Conservation (phyloP, 2,888 invertebrate genomes). For the Lordiphosa fenestrarum region DNA sequence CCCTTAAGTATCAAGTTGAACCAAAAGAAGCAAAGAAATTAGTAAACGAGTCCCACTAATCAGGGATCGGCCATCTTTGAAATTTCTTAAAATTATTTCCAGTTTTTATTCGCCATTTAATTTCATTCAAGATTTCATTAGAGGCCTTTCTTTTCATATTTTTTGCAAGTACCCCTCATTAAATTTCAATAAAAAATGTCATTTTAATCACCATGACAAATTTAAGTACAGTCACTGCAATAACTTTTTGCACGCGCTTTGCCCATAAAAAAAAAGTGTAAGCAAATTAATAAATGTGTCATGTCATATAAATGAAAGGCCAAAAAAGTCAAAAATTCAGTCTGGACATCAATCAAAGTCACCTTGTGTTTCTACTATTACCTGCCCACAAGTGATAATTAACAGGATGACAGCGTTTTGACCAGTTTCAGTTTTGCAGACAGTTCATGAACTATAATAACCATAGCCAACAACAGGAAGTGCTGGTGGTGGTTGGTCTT, state of each 20-base stretch:
- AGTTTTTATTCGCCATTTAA: too few species aligned
- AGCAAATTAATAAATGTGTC: not conserved
- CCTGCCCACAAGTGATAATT: not conserved
- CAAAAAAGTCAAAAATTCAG: not conserved
- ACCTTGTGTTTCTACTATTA: not conserved
- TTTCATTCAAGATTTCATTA: too few species aligned
- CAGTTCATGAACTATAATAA: conserved; percentile 47
- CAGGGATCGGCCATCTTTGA: not conserved
- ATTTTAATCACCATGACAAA: conserved; percentile 5
- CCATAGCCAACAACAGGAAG: conserved; percentile 34
- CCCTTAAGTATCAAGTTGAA: too few species aligned
- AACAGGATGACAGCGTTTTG: not conserved
- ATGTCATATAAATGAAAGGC: conserved; percentile 6
- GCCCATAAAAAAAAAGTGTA: not conserved
- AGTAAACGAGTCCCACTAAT: not conserved
- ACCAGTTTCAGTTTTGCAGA: conserved; percentile 1
- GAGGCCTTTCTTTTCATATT: too few species aligned
- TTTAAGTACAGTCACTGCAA: not conserved
- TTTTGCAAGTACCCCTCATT: not conserved
- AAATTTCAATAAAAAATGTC: too few species aligned
- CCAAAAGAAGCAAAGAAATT: too few species aligned
- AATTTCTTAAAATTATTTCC: too few species aligned
- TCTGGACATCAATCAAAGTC: too few species aligned
- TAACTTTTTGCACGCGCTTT: conserved; percentile 1
- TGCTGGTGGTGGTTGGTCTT: conserved; percentile 4